Evolutionary conservation across 2,113 vertebrate species (phyloP), one percentile per base, ranked within the genome.

Genomic region (Pangasianodon gigas): DNA sequence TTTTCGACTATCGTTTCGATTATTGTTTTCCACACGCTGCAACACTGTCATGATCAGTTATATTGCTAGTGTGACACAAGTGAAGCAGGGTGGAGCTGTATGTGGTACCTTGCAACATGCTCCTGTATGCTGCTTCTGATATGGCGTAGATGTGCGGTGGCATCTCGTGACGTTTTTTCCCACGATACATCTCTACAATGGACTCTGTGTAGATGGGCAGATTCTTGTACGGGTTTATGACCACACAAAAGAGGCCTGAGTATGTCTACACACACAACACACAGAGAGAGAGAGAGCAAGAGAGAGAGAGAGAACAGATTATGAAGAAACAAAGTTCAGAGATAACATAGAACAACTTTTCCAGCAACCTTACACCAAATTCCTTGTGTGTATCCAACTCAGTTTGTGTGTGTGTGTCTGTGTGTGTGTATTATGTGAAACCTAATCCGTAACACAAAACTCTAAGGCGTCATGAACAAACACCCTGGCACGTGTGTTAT

Each of bases 201-300:
- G 97, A 95, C 92, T 98, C 98, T 0, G 97, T 97, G 91, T 98
- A 98, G 95, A 98, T 97, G 82, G 97, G 97, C 84, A 98, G 93
- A 94, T 97, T 97, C 95, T 98, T 98, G 94, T 98, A 98, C 0
- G 98, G 98, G 92, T 98, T 98, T 92, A 98, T 97, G 92, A 98
- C 97, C 92, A 98, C 97, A 56, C 97, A 98, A 96, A 98, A 98
- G 21, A 98, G 96, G 77, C 97, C 97, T 0, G 97, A 98, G 94
- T 98, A 98, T 0, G 97, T 98, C 97, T 98, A 83, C 65, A 86
- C 46, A 85, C 67, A 74, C n/a, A 41, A 82, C 32, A 65, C 56
- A 80, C 8, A 62, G 56, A 86, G 14, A 77, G 32, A 87, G 14
- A 87, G n/a, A 77, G 86, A 87, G 86, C 58, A 48, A 86, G 67